Percentiles rank a stretch among this genome's conserved stretches.
Evolutionary conservation across 2,797 vertebrate genomes (phyloP).

Genomic region (Onychomys torridus): DNA sequence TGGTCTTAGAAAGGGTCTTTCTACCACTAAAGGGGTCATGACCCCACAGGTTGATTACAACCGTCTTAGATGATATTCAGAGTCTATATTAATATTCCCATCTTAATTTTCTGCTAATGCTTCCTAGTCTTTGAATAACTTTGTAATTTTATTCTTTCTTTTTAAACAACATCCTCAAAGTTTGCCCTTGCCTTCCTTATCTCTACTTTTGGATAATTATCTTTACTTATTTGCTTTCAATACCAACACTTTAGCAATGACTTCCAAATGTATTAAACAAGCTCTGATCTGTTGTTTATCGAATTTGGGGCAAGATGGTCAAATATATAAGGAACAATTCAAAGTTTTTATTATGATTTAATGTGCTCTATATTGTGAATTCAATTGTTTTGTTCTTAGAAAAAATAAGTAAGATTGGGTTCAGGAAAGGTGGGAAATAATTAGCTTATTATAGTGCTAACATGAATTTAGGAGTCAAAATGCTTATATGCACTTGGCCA

Average conservation of each 20-base stretch:
- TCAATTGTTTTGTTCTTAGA: background rate
- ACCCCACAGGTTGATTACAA: background rate
- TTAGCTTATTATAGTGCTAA: background rate
- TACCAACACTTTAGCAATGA: background rate
- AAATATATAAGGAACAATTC: background rate
- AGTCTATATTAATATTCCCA: background rate
- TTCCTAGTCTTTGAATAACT: background rate
- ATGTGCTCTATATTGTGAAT: background rate
- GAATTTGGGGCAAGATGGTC: background rate
- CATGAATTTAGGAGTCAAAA: background rate
- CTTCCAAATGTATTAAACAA: slow-evolving; percentile 30
- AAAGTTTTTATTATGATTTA: background rate
- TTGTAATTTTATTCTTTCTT: background rate
- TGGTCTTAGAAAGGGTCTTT: background rate
- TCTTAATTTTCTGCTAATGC: background rate
- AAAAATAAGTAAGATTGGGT: background rate
- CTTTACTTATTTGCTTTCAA: slow-evolving; percentile 42
- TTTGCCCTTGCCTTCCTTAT: background rate
- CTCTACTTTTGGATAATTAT: background rate
- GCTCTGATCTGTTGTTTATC: background rate
- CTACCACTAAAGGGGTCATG: background rate
- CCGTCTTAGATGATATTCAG: background rate
- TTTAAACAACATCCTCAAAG: slow-evolving; percentile 9
- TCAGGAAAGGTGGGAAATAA: background rate
- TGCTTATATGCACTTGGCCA: background rate